Percentiles rank a stretch among this genome's conserved stretches.
phyloP scores from a whole-genome alignment of 2,888 invertebrate species.

The Poecilus cupreus region DNA sequence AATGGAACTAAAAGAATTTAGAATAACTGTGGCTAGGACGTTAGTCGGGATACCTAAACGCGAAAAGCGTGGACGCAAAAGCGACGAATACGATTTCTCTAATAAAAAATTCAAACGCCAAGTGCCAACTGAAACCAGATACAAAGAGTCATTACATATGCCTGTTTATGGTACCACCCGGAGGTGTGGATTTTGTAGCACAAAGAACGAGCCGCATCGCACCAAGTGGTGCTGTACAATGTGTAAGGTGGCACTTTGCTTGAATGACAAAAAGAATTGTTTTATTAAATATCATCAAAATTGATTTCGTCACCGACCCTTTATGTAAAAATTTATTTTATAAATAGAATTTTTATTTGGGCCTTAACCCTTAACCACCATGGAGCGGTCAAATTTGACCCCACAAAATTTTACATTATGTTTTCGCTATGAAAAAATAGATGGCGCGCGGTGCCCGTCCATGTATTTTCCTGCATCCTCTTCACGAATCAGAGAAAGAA shows the following conservation, averaged over 20 bases:
- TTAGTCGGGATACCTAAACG: background rate
- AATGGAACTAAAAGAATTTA: background rate
- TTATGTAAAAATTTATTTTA: background rate
- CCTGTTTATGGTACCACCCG: background rate
- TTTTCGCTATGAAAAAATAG: too few relatives aligned
- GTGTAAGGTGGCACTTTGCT: background rate
- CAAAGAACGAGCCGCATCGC: background rate
- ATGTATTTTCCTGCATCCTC: too few relatives aligned
- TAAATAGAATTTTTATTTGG: background rate
- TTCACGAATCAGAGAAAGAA: too few relatives aligned
- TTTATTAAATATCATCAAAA: background rate
- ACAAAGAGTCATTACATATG: background rate
- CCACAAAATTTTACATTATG: too few relatives aligned
- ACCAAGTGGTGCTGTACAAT: background rate
- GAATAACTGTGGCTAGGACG: background rate
- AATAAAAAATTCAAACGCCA: background rate
- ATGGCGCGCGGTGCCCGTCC: too few relatives aligned
- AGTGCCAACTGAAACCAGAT: background rate
- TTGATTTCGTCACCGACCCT: background rate
- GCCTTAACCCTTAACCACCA: too few relatives aligned
- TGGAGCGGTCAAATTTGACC: too few relatives aligned
- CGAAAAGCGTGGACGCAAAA: background rate
- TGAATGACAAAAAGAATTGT: conserved; percentile 11
- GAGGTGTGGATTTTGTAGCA: background rate
- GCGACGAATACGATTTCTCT: background rate